Conservation (phyloP, 2,888 invertebrate species). For the Luffia ferchaultella region DNA sequence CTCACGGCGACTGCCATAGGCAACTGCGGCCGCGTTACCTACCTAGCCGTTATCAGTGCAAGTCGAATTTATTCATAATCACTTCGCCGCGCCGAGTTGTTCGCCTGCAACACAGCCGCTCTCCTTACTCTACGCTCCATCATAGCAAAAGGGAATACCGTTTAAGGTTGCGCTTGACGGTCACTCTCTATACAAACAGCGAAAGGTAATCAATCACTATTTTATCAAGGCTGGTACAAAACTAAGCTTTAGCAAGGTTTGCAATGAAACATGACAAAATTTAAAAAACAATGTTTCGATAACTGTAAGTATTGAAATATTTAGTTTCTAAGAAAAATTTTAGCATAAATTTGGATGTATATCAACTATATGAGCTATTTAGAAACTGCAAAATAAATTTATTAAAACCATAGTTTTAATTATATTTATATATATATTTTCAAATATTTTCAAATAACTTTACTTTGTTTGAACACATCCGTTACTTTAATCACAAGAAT, state of each 20-base stretch:
- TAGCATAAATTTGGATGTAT: too few species aligned
- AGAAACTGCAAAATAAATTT: too few species aligned
- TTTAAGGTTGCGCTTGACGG: background rate
- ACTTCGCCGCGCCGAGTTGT: conserved; percentile 17
- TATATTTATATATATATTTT: too few species aligned
- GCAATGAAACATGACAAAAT: too few species aligned
- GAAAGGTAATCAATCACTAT: background rate
- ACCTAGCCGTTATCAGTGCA: conserved; percentile 43
- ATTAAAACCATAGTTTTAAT: too few species aligned
- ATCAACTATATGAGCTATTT: too few species aligned
- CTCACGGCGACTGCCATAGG: conserved; percentile 13
- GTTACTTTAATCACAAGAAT: too few species aligned
- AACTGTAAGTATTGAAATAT: too few species aligned
- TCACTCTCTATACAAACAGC: background rate
- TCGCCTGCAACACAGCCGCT: background rate
- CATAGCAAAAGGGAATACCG: background rate
- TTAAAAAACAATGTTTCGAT: too few species aligned
- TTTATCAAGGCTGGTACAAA: background rate
- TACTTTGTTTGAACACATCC: too few species aligned
- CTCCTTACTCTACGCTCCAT: background rate
- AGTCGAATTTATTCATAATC: conserved; percentile 39
- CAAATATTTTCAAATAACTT: too few species aligned
- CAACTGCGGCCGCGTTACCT: conserved; percentile 17
- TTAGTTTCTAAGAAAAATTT: too few species aligned
- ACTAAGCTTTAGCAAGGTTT: background rate